Evolutionary conservation across 2,797 vertebrate genomes (phyloP).

Genomic region (Sebastes hubbsi): DNA sequence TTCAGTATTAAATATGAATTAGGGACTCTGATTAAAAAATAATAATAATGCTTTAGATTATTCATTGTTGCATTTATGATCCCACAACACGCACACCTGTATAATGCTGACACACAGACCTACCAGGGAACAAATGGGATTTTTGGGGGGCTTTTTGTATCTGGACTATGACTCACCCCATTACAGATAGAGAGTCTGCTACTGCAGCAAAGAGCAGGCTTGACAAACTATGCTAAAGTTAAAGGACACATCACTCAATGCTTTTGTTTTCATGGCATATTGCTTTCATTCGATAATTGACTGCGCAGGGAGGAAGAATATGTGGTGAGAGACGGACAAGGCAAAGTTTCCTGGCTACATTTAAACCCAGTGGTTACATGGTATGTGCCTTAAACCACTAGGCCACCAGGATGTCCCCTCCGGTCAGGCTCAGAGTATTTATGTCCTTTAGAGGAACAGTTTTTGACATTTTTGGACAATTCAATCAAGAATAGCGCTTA

Average conservation of each 20-base stretch:
- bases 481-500: background rate
- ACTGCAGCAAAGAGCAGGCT: background rate
- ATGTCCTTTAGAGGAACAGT: conserved; percentile 4
- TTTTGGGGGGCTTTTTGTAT: background rate
- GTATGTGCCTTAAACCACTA: background rate
- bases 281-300: conserved; percentile 2
- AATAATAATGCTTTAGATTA: background rate
- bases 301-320: background rate
- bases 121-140: background rate
- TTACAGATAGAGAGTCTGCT: background rate
- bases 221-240: background rate
- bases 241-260: background rate
- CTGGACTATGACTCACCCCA: background rate
- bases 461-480: background rate
- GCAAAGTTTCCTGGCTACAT: conserved; percentile 10
- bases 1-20: background rate
- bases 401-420: conserved; percentile 5
- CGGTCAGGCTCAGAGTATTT: conserved; percentile 1
- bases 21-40: background rate
- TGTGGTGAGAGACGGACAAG: background rate
- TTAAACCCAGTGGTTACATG: conserved; percentile 14
- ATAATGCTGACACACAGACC: background rate
- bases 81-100: background rate
- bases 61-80: background rate
- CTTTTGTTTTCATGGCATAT: background rate